Base-by-base conservation (phyloP, 1,140 invertebrate species). In the Lepidurus arcticus region DNA sequence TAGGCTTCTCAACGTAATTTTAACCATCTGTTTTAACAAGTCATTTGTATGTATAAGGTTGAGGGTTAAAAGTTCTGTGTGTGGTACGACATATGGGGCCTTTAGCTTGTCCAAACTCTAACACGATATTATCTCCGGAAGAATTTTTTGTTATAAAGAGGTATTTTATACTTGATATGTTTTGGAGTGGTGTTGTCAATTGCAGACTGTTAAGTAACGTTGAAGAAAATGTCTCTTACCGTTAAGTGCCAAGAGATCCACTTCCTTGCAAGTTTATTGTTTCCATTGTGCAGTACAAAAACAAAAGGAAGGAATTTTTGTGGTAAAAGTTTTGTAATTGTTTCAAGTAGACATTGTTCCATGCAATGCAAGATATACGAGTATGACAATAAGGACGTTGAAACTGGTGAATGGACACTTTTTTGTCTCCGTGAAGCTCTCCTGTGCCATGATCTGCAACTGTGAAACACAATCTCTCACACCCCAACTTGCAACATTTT, bases 391-490 rank as follows among this genome's bases (percentile, higher is more conserved):
- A 65, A 65, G 53, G 53, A 65, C 53, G 53, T 65, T n/a, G 45
- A 47, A 47, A 21, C 53, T 65, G 1, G 21, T 65, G 53, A 65
- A 65, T 65, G 53, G 53, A 65, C 53, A 65, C 53, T 21, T 65
- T 65, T 65, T 65, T 65, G 7, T 65, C 21, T 65, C 53, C 53
- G 53, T 65, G 53, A 65, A 65, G 53, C 53, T 65, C 53, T 65
- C 13, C 53, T 65, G 53, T 65, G 53, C 53, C 53, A 65, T 65
- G 9, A 65, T 65, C 53, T 65, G 53, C 21, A 65, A 65, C 53
- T 21, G 53, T 65, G 53, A 65, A 65, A 65, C 53, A 21, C 53
- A 65, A 65, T 65, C 53, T 65, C 53, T 65, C 53, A 65, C 53
- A 21, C 16, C 10, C 21, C 53, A 65, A 21, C 53, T 9, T 16